These are phyloP conservation scores for Prochilodus magdalenae DNA, from an alignment of 2,113 vertebrate species.

Conservation along the genomic window DNA sequence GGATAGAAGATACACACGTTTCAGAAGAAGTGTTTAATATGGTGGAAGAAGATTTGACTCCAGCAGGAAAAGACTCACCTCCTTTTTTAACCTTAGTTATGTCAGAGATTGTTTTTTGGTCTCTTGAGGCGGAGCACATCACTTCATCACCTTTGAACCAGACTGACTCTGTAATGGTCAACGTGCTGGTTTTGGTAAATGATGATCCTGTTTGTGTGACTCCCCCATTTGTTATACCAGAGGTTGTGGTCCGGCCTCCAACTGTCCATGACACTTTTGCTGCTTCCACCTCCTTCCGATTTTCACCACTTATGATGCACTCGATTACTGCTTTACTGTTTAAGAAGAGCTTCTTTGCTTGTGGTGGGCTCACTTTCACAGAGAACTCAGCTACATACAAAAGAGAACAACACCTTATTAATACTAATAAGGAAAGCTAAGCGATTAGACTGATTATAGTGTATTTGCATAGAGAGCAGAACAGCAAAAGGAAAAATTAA, in stretches of 20 bases:
- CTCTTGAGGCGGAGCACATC: neutral
- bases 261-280: neutral
- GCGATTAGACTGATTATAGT: no score
- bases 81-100: neutral
- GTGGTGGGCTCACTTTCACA: slow-evolving; percentile 20
- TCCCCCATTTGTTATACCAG: no score
- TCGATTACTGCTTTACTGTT: neutral
- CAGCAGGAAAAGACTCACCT: neutral
- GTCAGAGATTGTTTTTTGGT: neutral
- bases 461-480: no score
- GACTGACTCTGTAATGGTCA: neutral
- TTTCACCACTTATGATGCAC: slow-evolving; percentile 21
- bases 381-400: neutral
- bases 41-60: no score
- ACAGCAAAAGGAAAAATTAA: no score
- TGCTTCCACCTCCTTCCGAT: neutral
- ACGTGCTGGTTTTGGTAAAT: neutral
- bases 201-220: neutral
- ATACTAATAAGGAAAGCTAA: neutral
- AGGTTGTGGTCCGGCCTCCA: no score
- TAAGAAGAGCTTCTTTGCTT: neutral
- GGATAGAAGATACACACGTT: neutral
- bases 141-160: slow-evolving; percentile 10
- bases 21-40: neutral
- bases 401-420: neutral